Evolutionary conservation across 53 echinoderm and acorn worm species (phyloP), one percentile per base, ranked within the genome.

Genomic region (Hippasteria phrygiana): DNA sequence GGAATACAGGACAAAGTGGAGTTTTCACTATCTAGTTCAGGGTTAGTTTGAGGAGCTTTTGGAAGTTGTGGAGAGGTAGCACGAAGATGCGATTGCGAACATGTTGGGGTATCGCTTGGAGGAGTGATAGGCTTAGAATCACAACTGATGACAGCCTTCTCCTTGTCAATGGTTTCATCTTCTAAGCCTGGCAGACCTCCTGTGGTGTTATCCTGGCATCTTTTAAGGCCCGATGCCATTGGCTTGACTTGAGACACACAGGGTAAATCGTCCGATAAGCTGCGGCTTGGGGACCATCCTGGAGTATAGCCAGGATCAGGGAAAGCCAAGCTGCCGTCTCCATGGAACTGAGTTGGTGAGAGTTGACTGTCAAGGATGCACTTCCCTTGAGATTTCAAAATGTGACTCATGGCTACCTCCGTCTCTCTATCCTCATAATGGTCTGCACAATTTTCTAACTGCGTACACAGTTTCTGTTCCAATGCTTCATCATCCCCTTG

Each of bases 351-450:
- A 13, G 73, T 81, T 40, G 72, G 90, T 13, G 90, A 90, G 74
- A 90, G 78, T 71, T 90, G 90, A 55, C 90, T 90, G 31, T 90
- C 56, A 5, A 90, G 90, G 43, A 90, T 47, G 72, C 24, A 35
- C 36, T 22, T 70, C 17, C 14, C 64, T 24, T 71, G 81, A 33
- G 81, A 72, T 20, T 55, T 27, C 31, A 0, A 2, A 42, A 1
- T 1, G n/a, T 13, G 17, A 18, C 9, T 20, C 18, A 28, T 29
- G 2, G 12, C 63, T 20, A 2, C 8, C 18, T 45, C 29, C 2
- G 12, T 22, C 11, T 36, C 9, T 66, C 14, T 0, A 28, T 62
- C 26, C 59, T 5, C n/a, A 22, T 24, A 22, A 59, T 26, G 8
- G 59, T 26, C 34, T 35, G 36, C 69, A 35, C 34, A 14, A 10